Conservation (phyloP, 2,888 invertebrate genomes). For the Abrostola tripartita region DNA sequence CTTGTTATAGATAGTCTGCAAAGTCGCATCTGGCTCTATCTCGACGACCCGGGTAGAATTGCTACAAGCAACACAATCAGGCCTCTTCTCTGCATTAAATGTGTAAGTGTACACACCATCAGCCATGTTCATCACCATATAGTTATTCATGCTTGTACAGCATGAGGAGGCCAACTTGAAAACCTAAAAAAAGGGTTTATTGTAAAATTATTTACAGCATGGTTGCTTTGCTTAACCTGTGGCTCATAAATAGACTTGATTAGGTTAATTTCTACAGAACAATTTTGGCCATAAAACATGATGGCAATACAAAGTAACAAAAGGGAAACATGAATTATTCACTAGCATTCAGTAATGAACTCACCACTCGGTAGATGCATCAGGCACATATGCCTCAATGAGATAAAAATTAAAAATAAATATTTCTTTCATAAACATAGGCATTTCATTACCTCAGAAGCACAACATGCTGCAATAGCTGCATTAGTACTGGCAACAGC, state of each 20-base stretch:
- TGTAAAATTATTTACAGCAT: constrained; percentile 9
- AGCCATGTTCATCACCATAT: constrained; percentile 98
- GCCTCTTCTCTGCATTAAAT: constrained; percentile 96
- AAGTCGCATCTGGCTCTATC: constrained; percentile 88
- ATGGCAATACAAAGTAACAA: background rate
- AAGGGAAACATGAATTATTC: background rate
- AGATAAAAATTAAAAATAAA: too few relatives aligned
- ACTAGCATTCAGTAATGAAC: background rate
- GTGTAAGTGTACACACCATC: constrained; percentile 99
- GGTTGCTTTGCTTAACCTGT: too few relatives aligned
- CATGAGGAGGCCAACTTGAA: constrained; percentile 98
- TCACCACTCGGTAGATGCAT: background rate
- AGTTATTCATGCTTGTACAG: constrained; percentile 96
- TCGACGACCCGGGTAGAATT: constrained; percentile 90
- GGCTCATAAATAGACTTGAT: too few relatives aligned
- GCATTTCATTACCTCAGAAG: constrained; percentile 96
- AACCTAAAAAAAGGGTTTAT: constrained; percentile 84
- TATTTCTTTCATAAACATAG: too few relatives aligned
- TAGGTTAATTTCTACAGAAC: too few relatives aligned
- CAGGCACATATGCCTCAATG: background rate
- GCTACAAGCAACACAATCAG: constrained; percentile 96
- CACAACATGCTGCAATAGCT: constrained; percentile 98
- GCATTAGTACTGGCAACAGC: constrained; percentile 99
- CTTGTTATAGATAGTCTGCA: constrained; percentile 94
- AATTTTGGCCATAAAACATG: too few relatives aligned